phyloP scores from a whole-genome alignment of 2,113 vertebrate species.

The Hiodon alosoides region DNA sequence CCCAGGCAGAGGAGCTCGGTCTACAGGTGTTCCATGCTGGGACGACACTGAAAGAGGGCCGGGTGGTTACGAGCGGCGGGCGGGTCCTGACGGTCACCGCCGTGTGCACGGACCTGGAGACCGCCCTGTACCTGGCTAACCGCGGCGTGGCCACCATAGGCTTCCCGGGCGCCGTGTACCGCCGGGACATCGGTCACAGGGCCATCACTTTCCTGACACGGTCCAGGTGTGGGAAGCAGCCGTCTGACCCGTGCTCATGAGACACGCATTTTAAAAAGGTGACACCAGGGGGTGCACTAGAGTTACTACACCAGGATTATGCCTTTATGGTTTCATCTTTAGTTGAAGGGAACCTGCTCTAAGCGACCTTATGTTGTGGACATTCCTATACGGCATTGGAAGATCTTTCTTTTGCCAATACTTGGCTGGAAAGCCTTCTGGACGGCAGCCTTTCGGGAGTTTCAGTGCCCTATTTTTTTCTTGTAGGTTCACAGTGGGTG shows the following conservation, averaged over 20 bases:
- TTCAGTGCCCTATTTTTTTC: too few species aligned
- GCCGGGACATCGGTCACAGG: slow-evolving; percentile 77
- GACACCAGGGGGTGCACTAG: background rate
- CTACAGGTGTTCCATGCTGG: slow-evolving; percentile 90
- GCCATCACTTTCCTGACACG: slow-evolving; percentile 76
- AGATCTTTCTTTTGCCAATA: too few species aligned
- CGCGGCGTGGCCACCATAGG: slow-evolving; percentile 65
- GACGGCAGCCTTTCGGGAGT: too few species aligned
- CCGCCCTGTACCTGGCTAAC: slow-evolving; percentile 72
- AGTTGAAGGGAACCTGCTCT: too few species aligned
- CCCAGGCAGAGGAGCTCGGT: slow-evolving; percentile 65
- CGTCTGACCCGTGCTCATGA: too few species aligned
- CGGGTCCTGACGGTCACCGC: slow-evolving; percentile 84
- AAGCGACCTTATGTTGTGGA: too few species aligned
- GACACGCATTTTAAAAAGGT: too few species aligned
- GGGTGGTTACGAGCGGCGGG: slow-evolving; percentile 79
- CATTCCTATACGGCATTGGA: too few species aligned
- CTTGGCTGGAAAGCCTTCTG: too few species aligned
- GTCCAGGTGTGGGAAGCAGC: slow-evolving; percentile 72
- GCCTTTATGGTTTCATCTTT: too few species aligned
- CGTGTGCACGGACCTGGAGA: slow-evolving; percentile 58
- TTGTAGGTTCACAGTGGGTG: too few species aligned
- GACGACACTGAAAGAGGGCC: slow-evolving; percentile 70
- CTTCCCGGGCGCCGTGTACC: slow-evolving; percentile 77
- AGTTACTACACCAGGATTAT: too few species aligned